Evolutionary conservation across 2,888 invertebrate species (phyloP), one percentile per base, ranked within the genome.

Genomic region (Eupithecia abbreviata): DNA sequence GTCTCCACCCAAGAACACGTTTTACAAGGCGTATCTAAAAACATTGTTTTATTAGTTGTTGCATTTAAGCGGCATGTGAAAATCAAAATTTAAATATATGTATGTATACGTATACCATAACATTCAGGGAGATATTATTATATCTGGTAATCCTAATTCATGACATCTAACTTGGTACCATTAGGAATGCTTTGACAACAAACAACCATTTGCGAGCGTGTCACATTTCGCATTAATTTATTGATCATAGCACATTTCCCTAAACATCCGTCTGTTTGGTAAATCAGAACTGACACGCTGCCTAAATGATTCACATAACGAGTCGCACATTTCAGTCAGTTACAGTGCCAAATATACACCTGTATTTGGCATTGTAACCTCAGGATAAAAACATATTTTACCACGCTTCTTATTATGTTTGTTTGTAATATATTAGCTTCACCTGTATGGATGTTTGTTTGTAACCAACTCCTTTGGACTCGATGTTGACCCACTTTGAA

Each of bases 271-370:
- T 74, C 42, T 72, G 68, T 74, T 74, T 77, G 74, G 45, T 69
- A 74, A 71, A 77, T 77, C 67, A 74, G 45, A 77, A 77, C 45
- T 74, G 77, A 72, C 74, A 65, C 55, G 62, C 43, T 49, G n/a
- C 51, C 51, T 51, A 73, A 77, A 77, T 71, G 65, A 77, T 68
- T 77, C 51, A 74, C 68, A 66, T 72, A 58, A 72, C 74, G 55
- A 72, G 65, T 73, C n/a, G 58, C 55, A 71, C 49, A 74, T 71
- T 71, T 47, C 51, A 55, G 30, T 66, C 70, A 73, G 73, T 41
- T 70, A n/a, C 30, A 30, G 1, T 30, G 30, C 30, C 30, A 30
- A 30, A 30, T 30, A 30, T 30, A 30, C 30, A 30, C 30, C 30
- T 15, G 45, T 41, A 58, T 58, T 1, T 15, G 69, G n/a, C 55